Evolutionary conservation across 2,888 invertebrate species (phyloP).

Genomic region (Quadroppia sp.): DNA sequence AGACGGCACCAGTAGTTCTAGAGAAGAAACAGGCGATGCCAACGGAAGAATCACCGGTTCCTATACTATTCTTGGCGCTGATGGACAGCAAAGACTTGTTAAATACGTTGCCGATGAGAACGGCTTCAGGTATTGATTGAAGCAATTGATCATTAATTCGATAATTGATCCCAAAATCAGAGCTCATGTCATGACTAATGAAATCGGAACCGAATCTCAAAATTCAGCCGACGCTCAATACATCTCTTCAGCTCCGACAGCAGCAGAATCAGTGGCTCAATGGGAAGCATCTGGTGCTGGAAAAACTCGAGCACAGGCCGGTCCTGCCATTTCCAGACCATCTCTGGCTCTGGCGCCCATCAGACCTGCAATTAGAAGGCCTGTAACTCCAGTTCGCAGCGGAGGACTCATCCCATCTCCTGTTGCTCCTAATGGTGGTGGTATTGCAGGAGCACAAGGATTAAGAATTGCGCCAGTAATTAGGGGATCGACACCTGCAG

Average conservation of each 20-base stretch:
- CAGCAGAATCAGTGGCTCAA: background rate
- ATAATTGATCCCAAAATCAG: background rate
- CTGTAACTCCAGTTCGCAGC: background rate
- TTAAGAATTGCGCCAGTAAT: background rate
- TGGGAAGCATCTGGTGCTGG: slow-evolving; percentile 37
- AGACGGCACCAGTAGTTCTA: slow-evolving; percentile 30
- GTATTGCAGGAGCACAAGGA: background rate
- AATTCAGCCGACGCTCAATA: slow-evolving; percentile 35
- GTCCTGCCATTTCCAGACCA: too few species aligned
- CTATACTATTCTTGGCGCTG: slow-evolving; percentile 39
- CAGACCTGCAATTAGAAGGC: too few species aligned
- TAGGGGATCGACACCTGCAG: background rate
- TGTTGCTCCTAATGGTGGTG: background rate
- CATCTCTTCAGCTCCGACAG: slow-evolving; percentile 39
- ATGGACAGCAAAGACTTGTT: slow-evolving; percentile 41
- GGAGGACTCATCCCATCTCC: background rate
- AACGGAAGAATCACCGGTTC: slow-evolving; percentile 36
- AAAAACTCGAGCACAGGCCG: background rate
- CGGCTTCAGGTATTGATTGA: slow-evolving; percentile 39
- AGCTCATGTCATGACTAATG: slow-evolving; percentile 41
- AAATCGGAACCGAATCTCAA: slow-evolving; percentile 43
- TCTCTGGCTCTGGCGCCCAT: background rate
- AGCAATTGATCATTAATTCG: background rate
- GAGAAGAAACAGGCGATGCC: slow-evolving; percentile 41
- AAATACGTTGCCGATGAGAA: slow-evolving; percentile 42